A percentile compares a stretch with the other conserved stretches of the same genome.
phyloP scores from a whole-genome alignment of 2,888 invertebrate genomes.

The Scaptomyza cyrtandrae region DNA sequence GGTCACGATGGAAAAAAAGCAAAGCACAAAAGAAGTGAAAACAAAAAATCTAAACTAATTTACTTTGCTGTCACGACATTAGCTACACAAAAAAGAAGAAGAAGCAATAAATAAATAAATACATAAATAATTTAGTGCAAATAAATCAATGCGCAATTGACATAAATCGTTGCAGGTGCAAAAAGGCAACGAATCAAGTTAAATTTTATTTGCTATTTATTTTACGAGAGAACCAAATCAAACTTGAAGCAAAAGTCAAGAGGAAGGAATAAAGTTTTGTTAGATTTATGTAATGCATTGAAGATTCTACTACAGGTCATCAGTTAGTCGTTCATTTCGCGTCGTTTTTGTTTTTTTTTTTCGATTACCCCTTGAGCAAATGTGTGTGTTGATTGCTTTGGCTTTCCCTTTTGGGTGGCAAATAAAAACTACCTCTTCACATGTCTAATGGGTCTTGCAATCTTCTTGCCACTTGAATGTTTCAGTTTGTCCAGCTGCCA shows the following conservation, averaged over 20 bases:
- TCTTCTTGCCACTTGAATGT: constrained; percentile 37
- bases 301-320: not conserved
- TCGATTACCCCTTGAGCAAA: not conserved
- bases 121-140: constrained; percentile 39
- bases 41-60: constrained; percentile 57
- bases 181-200: constrained; percentile 33
- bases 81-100: constrained; percentile 17
- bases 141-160: constrained; percentile 59
- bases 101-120: constrained; percentile 57
- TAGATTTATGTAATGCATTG: not conserved
- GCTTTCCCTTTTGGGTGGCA: not conserved
- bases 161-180: constrained; percentile 45
- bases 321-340: not conserved
- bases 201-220: constrained; percentile 34
- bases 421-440: not conserved
- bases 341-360: not conserved
- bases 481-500: constrained; percentile 45
- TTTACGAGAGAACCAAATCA: not conserved
- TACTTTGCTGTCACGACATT: constrained; percentile 59
- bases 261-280: not conserved
- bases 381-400: constrained; percentile 27
- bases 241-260: not conserved
- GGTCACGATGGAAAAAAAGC: constrained; percentile 41
- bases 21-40: not conserved
- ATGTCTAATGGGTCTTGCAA: constrained; percentile 20